Conservation (phyloP, 2,797 vertebrate genomes). For the Pteronotus mesoamericanus region DNA sequence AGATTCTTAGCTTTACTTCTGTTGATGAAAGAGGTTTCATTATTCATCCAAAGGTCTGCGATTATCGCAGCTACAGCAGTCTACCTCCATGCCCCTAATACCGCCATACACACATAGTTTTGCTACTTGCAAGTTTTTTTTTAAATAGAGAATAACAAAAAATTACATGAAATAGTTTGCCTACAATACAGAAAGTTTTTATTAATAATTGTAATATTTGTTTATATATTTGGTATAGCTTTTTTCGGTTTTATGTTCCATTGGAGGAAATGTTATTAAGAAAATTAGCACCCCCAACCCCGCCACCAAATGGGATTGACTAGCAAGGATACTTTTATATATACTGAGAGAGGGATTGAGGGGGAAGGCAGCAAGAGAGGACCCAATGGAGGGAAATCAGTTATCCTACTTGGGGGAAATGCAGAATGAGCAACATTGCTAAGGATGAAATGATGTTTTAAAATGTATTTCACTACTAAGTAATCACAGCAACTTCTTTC, state of each 20-base stretch:
- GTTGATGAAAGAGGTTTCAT: background rate
- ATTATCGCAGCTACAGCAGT: rapidly evolving
- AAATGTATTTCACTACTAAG: background rate
- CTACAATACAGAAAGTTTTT: background rate
- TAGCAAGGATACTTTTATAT: background rate
- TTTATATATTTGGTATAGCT: background rate
- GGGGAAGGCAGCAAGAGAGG: background rate
- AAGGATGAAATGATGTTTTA: background rate
- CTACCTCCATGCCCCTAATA: background rate
- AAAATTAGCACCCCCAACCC: background rate
- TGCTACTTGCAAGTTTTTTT: background rate
- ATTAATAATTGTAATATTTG: background rate
- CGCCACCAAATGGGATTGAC: background rate
- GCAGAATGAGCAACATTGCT: background rate
- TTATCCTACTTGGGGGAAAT: background rate
- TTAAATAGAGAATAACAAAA: background rate
- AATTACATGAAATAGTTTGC: background rate
- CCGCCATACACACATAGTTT: background rate
- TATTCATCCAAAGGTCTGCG: background rate
- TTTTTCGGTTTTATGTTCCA: background rate
- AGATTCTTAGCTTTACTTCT: background rate
- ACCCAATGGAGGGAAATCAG: background rate
- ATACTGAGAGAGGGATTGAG: background rate
- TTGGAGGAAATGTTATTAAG: background rate
- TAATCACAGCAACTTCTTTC: background rate